Conservation (phyloP, 2,888 invertebrate genomes). For the Abrostola tripartita region DNA sequence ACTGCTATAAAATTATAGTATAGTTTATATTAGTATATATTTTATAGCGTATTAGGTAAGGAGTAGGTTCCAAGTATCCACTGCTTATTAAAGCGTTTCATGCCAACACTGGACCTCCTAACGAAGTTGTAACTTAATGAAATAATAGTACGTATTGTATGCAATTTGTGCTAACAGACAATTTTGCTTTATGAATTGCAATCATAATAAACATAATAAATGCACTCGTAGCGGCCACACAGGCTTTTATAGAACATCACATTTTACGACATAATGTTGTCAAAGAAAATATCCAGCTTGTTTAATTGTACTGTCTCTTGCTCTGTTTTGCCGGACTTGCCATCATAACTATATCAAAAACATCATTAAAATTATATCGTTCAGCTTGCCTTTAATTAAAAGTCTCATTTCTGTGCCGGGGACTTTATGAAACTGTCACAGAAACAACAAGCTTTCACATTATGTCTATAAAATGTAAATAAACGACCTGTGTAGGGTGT, state of each 20-base stretch:
- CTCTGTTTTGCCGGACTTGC: neutral
- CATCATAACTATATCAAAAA: neutral
- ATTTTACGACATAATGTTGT: conserved; percentile 2
- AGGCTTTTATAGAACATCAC: neutral
- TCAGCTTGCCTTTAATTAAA: neutral
- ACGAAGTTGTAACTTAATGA: neutral
- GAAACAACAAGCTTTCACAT: too few species aligned
- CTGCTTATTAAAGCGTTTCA: too few species aligned
- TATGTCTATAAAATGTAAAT: too few species aligned
- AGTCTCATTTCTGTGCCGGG: neutral
- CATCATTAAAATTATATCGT: neutral
- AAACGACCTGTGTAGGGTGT: too few species aligned
- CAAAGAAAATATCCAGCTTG: neutral
- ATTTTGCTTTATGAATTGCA: neutral
- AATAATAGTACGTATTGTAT: neutral
- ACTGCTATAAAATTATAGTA: too few species aligned
- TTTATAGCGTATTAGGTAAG: too few species aligned
- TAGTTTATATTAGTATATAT: too few species aligned
- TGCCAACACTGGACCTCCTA: too few species aligned
- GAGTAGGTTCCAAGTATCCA: too few species aligned
- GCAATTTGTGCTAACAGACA: neutral
- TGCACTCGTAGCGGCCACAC: neutral
- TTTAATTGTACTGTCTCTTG: neutral
- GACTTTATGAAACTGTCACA: neutral
- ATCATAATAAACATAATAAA: conserved; percentile 2